These are phyloP conservation scores for Solea senegalensis DNA, from an alignment of 2,113 vertebrate genomes.

Conservation along the genomic window DNA sequence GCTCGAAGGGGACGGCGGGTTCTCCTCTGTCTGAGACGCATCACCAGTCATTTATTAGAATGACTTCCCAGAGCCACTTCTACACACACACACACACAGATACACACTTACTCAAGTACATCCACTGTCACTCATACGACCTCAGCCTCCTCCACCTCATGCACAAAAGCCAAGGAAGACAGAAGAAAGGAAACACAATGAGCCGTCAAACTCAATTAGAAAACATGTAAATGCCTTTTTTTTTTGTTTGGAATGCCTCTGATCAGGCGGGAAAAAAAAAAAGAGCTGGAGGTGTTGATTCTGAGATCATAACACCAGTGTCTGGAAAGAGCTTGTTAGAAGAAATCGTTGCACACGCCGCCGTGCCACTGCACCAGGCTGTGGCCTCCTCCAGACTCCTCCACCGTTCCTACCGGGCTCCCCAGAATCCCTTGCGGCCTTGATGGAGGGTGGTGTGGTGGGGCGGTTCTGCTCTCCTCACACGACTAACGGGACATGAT, in stretches of 20 bases:
- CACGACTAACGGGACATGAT: conserved; percentile 44
- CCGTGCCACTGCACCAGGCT: conserved; percentile 33
- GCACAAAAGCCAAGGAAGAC: conserved; percentile 63
- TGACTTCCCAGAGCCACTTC: conserved; percentile 46
- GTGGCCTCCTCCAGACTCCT: conserved; percentile 21
- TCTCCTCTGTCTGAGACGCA: conserved; percentile 45
- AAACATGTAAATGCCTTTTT: conserved; percentile 76
- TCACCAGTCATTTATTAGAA: conserved; percentile 37
- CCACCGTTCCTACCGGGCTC: conserved; percentile 18
- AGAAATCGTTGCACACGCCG: conserved; percentile 17
- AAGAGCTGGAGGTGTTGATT: conserved; percentile 38
- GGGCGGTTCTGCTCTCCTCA: conserved; percentile 37
- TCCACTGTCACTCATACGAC: conserved; percentile 47
- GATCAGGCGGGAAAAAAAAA: conserved; percentile 31
- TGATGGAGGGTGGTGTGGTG: conserved; percentile 4
- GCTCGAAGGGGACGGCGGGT: conserved; percentile 61
- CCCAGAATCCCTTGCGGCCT: conserved; percentile 36
- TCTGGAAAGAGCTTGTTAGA: conserved; percentile 27
- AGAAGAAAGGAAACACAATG: conserved; percentile 54
- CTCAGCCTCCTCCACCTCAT: conserved; percentile 57
- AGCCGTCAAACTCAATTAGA: conserved; percentile 62
- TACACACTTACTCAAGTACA: conserved; percentile 14
- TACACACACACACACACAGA: conserved; percentile 21
- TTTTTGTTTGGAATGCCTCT: conserved; percentile 73
- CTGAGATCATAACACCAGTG: conserved; percentile 42